These are phyloP conservation scores for Apotomis capreana DNA, from an alignment of 2,888 invertebrate genomes.

Conservation along the genomic window DNA sequence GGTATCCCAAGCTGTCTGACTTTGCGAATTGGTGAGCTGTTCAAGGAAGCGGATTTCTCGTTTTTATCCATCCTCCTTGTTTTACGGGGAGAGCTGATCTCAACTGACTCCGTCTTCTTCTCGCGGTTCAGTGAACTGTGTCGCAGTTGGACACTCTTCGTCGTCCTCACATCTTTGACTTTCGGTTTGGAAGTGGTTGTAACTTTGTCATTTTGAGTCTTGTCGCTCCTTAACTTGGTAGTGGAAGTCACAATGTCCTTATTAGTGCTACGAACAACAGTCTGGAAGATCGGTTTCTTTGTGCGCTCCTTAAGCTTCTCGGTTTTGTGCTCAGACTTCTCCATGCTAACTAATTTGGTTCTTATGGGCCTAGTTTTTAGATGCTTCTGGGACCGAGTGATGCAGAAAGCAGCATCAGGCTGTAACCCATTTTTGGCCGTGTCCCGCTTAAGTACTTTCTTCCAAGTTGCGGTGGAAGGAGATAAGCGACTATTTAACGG, in stretches of 20 bases:
- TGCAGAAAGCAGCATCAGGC: constrained; percentile 59
- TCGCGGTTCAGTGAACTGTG: constrained; percentile 76
- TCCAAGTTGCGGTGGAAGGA: constrained; percentile 65
- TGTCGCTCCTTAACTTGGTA: constrained; percentile 58
- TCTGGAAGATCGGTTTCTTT: constrained; percentile 77
- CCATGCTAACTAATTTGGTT: constrained; percentile 69
- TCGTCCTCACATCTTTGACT: constrained; percentile 66
- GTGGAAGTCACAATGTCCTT: constrained; percentile 71
- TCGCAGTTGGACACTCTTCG: constrained; percentile 68
- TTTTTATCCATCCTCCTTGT: constrained; percentile 76
- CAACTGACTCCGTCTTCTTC: constrained; percentile 67
- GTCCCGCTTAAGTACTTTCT: constrained; percentile 65
- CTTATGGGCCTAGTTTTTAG: constrained; percentile 69
- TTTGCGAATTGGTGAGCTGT: constrained; percentile 78
- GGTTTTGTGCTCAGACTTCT: constrained; percentile 56
- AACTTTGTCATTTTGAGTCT: constrained; percentile 64
- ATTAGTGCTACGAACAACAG: constrained; percentile 69
- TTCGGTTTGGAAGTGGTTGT: constrained; percentile 63
- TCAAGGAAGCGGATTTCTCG: constrained; percentile 74
- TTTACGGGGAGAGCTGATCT: constrained; percentile 75
- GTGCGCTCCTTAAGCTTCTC: constrained; percentile 47
- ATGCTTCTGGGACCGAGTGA: constrained; percentile 68
- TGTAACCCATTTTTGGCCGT: constrained; percentile 68
- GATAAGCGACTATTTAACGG: constrained; percentile 57
- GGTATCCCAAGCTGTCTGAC: constrained; percentile 73